Percentiles rank a stretch among this genome's conserved stretches.
Conservation (phyloP, 1,140 invertebrate genomes). For the Cherax destructor region DNA sequence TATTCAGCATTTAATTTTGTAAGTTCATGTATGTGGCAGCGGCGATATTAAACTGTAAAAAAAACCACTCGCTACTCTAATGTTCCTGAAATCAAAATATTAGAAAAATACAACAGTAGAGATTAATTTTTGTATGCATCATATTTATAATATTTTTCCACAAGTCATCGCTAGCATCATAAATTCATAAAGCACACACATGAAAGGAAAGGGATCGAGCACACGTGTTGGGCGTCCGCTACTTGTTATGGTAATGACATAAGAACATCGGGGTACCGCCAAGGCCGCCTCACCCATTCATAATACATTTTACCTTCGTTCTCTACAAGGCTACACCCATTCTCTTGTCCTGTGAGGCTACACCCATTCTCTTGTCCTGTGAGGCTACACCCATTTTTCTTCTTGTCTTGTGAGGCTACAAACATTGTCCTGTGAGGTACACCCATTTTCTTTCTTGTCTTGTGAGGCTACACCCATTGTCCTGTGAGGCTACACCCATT, state of each 20-base stretch:
- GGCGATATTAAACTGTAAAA: constrained; percentile 24
- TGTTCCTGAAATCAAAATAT: not conserved
- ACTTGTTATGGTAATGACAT: constrained; percentile 62
- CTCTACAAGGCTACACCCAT: no score
- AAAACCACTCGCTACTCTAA: not conserved
- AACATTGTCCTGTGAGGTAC: no score
- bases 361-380: not conserved
- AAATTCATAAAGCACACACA: constrained; percentile 58
- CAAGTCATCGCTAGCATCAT: constrained; percentile 43
- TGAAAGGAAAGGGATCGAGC: constrained; percentile 50
- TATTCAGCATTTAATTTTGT: constrained; percentile 45
- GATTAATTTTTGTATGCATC: not conserved
- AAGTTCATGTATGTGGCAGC: not conserved
- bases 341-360: not conserved
- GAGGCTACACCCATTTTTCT: not conserved
- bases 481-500: no score
- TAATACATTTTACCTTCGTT: not conserved
- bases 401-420: no score
- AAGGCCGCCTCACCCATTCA: not conserved
- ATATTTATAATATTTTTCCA: not conserved
- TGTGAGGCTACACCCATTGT: no score
- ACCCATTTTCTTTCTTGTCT: no score
- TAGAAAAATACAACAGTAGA: not conserved
- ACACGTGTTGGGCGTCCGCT: constrained; percentile 49
- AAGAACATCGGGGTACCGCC: constrained; percentile 42